Percentiles rank a stretch among this genome's conserved stretches.
Conservation (phyloP, 2,797 vertebrate genomes). For the Pithecia hirsuta region DNA sequence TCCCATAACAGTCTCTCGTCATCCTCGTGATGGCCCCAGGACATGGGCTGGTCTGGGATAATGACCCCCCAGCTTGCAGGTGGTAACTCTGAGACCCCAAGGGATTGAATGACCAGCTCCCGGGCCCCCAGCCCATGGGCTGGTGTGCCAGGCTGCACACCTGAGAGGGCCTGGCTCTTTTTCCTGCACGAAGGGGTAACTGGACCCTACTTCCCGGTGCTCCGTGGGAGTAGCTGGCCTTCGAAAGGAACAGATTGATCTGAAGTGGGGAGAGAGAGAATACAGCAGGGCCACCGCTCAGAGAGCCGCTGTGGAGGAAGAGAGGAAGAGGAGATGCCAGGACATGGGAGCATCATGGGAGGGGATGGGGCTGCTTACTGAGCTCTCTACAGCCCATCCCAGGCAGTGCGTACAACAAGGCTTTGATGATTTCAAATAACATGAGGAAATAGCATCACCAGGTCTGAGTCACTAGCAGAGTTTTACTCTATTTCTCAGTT, state of each 20-base stretch:
- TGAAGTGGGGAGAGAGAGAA: background rate
- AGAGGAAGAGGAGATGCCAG: background rate
- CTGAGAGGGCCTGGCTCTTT: background rate
- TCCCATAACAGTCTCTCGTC: background rate
- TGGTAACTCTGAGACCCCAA: background rate
- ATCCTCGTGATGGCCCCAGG: background rate
- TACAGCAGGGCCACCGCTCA: background rate
- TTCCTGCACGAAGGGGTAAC: background rate
- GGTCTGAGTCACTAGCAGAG: background rate
- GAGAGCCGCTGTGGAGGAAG: background rate
- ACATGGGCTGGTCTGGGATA: background rate
- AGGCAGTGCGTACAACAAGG: background rate
- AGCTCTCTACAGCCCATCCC: background rate
- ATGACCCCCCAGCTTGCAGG: background rate
- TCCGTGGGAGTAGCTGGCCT: background rate
- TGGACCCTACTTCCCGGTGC: background rate
- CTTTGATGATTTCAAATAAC: background rate
- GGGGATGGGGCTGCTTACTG: background rate
- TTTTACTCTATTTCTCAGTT: background rate
- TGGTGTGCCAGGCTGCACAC: background rate
- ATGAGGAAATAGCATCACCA: background rate
- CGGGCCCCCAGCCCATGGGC: background rate
- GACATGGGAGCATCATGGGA: rapidly evolving
- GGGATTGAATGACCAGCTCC: background rate
- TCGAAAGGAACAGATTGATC: background rate